Percentiles rank a stretch among this genome's conserved stretches.
Evolutionary conservation across 2,888 invertebrate genomes (phyloP).

Genomic region (Strigamia maritima): DNA sequence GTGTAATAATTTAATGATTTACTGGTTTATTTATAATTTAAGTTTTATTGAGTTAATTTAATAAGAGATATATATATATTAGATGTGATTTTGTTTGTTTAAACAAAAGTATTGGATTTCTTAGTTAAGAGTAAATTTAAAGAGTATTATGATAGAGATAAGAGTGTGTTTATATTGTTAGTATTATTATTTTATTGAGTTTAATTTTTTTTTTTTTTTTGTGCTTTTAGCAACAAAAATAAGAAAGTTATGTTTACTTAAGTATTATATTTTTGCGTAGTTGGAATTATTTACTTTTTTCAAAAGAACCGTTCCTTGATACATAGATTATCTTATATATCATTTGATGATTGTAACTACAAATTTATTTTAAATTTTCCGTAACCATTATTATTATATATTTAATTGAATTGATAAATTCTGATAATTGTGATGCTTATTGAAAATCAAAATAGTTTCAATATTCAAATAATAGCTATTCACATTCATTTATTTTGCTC

Average conservation of each 20-base stretch:
- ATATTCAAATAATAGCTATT: background rate
- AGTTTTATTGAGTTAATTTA: background rate
- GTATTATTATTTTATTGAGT: slow-evolving; percentile 6
- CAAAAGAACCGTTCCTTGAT: background rate
- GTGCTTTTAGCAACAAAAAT: background rate
- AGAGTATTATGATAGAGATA: background rate
- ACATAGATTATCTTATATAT: background rate
- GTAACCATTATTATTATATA: too few species aligned
- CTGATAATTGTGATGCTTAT: background rate
- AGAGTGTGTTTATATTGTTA: background rate
- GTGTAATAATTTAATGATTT: background rate
- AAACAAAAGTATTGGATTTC: background rate
- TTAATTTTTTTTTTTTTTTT: background rate
- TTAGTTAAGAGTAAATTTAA: background rate
- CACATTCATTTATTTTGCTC: background rate
- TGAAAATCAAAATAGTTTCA: background rate
- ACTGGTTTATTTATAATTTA: background rate
- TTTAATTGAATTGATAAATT: background rate
- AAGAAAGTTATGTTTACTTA: slow-evolving; percentile 2
- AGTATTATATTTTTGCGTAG: background rate
- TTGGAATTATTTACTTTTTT: background rate
- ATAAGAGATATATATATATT: background rate
- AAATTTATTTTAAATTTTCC: background rate
- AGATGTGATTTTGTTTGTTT: background rate
- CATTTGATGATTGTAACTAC: background rate